Evolutionary conservation across 2,797 vertebrate species (phyloP), one percentile per base, ranked within the genome.

Genomic region (Danio aesculapii): DNA sequence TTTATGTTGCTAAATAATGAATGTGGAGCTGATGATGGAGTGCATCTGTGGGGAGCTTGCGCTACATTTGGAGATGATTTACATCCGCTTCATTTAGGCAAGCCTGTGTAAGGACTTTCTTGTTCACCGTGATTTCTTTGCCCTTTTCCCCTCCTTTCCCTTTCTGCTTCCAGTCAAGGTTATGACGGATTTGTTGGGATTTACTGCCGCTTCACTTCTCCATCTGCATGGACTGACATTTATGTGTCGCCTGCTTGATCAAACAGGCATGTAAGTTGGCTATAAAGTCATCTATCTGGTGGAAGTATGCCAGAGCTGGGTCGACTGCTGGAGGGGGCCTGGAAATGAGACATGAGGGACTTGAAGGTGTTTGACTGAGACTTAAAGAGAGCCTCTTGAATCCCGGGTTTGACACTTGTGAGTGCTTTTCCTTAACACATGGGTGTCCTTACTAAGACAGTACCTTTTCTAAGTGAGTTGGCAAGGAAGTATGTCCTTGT

Each of bases 1-100:
- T 91, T 89, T 88, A 86, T 84, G 83, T 84, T 68, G 83, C 84
- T 91, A 87, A 91, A 91, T 92, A 91, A 91, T 90, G 86, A 88
- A 92, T 81, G 75, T 63, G 52, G 30, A 57, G 69, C 57, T n/a
- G 17, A 73, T 77, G 82, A 83, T 84, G 43, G 69, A 85, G 78
- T 61, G 68, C 64, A 79, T 82, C 79, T 84, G 78, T 58, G 19
- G 69, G 77, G 74, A 84, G 78, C 53, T 58, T 62, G 64, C 55
- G n/a, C 67, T 81, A 46, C 39, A 79, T 75, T 81, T 79, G 30
- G 57, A 74, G 47, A 46, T 81, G 80, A 86, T 87, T 88, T 86
- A 84, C 73, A 69, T 66, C 44, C 46, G n/a, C n/a, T 62, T 80
- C 61, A 70, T 85, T 81, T 62, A 66, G 61, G 52, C 75, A 62